A percentile compares a stretch with the other conserved stretches of the same genome.
Conservation (phyloP, 1,140 invertebrate species). For the Metaphire vulgaris region DNA sequence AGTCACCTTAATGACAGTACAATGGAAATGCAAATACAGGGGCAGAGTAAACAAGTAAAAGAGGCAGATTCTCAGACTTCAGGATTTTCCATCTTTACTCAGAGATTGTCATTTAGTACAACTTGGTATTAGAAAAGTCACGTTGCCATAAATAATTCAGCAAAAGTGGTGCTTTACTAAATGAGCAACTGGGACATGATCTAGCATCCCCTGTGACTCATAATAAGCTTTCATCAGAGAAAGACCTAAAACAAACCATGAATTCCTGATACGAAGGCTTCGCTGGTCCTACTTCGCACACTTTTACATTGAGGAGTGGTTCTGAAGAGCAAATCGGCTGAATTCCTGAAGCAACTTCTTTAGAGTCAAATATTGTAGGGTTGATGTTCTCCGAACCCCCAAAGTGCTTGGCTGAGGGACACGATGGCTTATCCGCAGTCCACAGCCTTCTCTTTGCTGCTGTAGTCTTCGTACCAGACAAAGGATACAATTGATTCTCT, state of each 20-base stretch:
- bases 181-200: not conserved
- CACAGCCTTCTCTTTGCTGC: not conserved
- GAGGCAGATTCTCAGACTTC: no score
- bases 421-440: not conserved
- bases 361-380: not conserved
- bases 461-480: not conserved
- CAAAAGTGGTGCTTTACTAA: not conserved
- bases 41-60: no score
- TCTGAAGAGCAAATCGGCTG: not conserved
- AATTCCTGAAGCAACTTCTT: not conserved
- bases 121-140: not conserved
- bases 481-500: not conserved
- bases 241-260: not conserved
- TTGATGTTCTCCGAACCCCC: not conserved
- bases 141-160: no score
- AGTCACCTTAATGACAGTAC: no score
- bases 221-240: not conserved
- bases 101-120: not conserved
- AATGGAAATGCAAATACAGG: no score
- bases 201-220: not conserved
- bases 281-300: not conserved
- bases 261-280: not conserved
- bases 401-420: not conserved
- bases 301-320: not conserved
- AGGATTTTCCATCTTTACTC: no score